Percentiles rank a stretch among this genome's conserved stretches.
Conservation (phyloP, 2,113 vertebrate species). For the Neodontobutis hainanensis region DNA sequence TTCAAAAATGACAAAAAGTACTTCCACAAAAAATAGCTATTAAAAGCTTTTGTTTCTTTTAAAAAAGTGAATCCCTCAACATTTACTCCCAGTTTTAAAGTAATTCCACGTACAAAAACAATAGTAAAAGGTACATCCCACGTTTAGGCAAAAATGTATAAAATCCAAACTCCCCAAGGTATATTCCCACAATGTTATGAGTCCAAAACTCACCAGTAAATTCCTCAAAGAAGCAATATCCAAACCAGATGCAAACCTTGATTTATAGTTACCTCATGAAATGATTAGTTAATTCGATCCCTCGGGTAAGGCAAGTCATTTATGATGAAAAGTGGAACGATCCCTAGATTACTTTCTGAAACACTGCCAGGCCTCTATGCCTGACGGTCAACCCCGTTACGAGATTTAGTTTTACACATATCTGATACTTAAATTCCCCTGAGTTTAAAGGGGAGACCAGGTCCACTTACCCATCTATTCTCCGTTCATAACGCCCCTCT, state of each 20-base stretch:
- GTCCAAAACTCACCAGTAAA: slow-evolving; percentile 80
- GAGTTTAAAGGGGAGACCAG: slow-evolving; percentile 77
- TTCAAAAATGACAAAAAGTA: slow-evolving; percentile 50
- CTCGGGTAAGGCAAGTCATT: slow-evolving; percentile 73
- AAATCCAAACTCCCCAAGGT: slow-evolving; percentile 75
- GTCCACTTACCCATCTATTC: slow-evolving; percentile 88
- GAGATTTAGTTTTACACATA: slow-evolving; percentile 71
- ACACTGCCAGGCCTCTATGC: slow-evolving; percentile 60
- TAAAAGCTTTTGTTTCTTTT: slow-evolving; percentile 42
- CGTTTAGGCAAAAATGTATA: slow-evolving; percentile 54
- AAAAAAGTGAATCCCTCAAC: slow-evolving; percentile 58
- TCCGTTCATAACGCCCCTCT: slow-evolving; percentile 99
- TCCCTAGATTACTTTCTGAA: slow-evolving; percentile 78
- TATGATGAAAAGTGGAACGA: slow-evolving; percentile 73
- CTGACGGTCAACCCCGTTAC: slow-evolving; percentile 70
- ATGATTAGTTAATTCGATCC: slow-evolving; percentile 74
- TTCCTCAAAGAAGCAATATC: slow-evolving; percentile 80
- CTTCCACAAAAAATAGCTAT: slow-evolving; percentile 50
- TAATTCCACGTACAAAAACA: slow-evolving; percentile 51
- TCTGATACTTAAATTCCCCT: slow-evolving; percentile 76
- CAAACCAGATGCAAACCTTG: slow-evolving; percentile 76
- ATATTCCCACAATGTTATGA: slow-evolving; percentile 74
- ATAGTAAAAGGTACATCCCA: slow-evolving; percentile 65
- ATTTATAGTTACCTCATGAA: slow-evolving; percentile 74
- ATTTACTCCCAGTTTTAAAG: slow-evolving; percentile 68